Percentiles rank a stretch among this genome's conserved stretches.
These are phyloP conservation scores for Falco novaeseelandiae DNA, from an alignment of 2,797 vertebrate genomes.

Conservation along the genomic window DNA sequence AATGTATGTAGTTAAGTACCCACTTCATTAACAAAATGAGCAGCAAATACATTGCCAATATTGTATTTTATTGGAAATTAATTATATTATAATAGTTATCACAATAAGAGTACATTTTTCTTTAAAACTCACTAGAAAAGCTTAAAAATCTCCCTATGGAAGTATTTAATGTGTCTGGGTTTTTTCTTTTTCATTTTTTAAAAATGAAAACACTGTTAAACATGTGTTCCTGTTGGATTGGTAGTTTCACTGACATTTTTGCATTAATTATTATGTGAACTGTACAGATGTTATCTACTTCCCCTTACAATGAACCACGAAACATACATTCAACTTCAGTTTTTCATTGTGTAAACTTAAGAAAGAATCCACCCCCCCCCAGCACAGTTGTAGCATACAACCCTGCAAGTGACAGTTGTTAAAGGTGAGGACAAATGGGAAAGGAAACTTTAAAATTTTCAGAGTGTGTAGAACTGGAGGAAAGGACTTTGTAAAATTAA, in stretches of 20 bases:
- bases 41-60: background rate
- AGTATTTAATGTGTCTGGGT: background rate
- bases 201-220: background rate
- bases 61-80: background rate
- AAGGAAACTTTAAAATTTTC: background rate
- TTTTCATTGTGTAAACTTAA: background rate
- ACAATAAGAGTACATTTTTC: background rate
- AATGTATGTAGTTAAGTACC: background rate
- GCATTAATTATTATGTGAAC: background rate
- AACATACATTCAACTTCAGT: background rate
- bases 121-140: background rate
- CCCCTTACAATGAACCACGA: background rate
- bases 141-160: background rate
- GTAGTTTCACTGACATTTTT: background rate
- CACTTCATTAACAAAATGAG: background rate
- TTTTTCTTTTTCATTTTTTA: background rate
- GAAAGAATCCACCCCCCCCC: background rate
- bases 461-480: background rate
- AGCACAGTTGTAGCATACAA: background rate
- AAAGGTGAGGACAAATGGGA: background rate
- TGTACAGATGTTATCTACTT: background rate
- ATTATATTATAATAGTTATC: background rate
- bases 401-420: background rate
- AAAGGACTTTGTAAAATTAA: background rate
- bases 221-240: background rate